Evolutionary conservation across 2,113 vertebrate species (phyloP).

Genomic region (Mohoua ochrocephala): DNA sequence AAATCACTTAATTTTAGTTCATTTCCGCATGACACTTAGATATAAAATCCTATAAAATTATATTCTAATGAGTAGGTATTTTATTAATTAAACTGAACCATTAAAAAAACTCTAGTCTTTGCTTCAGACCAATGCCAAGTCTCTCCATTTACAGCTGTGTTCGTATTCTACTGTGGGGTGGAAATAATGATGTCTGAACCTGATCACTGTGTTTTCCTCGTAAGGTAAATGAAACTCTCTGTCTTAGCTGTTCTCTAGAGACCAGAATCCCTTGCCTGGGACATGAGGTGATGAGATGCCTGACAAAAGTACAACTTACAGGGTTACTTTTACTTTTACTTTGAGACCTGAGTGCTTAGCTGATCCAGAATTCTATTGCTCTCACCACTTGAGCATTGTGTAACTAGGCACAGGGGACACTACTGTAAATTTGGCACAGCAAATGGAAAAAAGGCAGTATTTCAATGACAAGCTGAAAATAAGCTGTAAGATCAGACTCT

Average conservation of each 20-base stretch:
- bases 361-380: conserved; percentile 76
- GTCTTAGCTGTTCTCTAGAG: background rate
- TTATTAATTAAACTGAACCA: background rate
- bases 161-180: background rate
- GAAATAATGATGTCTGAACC: background rate
- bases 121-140: background rate
- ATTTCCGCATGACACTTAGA: background rate
- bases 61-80: background rate
- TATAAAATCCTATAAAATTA: background rate
- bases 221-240: background rate
- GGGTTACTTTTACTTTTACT: conserved; percentile 72
- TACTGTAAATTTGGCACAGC: background rate
- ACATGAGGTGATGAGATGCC: conserved; percentile 32
- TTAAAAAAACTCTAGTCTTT: background rate
- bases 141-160: background rate
- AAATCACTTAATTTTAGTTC: background rate
- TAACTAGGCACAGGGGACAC: background rate
- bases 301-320: conserved; percentile 63
- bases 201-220: background rate
- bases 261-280: conserved; percentile 46
- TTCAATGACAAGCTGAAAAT: background rate
- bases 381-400: background rate
- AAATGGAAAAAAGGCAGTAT: background rate
- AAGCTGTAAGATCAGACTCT: background rate
- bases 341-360: conserved; percentile 53